Evolutionary conservation across 2,113 vertebrate genomes (phyloP).

Genomic region (Brienomyrus brachyistius): DNA sequence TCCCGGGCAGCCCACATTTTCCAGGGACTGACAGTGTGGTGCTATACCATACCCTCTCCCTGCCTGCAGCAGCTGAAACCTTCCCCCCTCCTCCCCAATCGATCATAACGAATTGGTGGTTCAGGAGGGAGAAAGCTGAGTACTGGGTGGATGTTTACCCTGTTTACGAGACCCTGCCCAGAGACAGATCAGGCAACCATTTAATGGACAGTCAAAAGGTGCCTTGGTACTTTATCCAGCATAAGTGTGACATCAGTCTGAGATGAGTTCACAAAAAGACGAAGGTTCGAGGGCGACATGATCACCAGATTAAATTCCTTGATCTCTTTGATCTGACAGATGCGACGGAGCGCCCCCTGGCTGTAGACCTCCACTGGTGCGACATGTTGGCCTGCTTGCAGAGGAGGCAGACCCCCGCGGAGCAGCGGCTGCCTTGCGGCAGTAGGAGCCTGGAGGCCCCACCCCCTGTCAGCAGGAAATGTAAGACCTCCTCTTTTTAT

Average conservation of each 20-base stretch:
- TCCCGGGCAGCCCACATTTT: neutral
- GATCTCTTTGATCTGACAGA: conserved; percentile 39
- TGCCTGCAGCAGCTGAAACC: neutral
- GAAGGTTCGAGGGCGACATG: neutral
- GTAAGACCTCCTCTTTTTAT: neutral
- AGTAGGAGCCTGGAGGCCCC: conserved; percentile 73
- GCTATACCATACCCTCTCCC: neutral
- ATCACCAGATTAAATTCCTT: neutral
- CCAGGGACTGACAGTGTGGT: neutral
- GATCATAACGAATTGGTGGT: neutral
- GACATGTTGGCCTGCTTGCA: conserved; percentile 97
- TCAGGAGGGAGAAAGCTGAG: neutral
- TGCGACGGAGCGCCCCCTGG: conserved; percentile 45
- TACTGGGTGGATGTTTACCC: neutral
- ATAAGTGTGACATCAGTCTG: neutral
- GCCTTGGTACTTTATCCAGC: neutral
- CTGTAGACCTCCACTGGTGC: conserved; percentile 38
- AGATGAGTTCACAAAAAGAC: neutral
- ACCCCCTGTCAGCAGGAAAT: conserved; percentile 12
- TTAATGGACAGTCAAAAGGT: neutral
- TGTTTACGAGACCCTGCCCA: neutral
- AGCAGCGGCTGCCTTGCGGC: conserved; percentile 74
- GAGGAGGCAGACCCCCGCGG: conserved; percentile 80
- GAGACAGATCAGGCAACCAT: neutral
- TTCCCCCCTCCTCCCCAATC: neutral